A percentile compares a stretch with the other conserved stretches of the same genome.
Evolutionary conservation across 2,888 invertebrate genomes (phyloP).

Genomic region (Ecdyonurus torrentis): DNA sequence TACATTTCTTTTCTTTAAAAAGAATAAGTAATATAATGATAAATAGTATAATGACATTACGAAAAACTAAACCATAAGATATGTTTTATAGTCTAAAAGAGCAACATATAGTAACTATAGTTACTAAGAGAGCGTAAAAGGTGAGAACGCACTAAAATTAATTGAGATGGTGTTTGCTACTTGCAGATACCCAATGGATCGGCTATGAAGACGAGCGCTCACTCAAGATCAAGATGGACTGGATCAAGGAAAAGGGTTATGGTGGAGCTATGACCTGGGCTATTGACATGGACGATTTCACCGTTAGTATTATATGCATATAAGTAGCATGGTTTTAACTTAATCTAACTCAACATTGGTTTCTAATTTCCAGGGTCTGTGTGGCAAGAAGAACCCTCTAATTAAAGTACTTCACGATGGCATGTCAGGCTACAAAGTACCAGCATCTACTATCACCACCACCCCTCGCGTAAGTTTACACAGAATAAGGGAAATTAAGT

Average conservation of each 20-base stretch:
- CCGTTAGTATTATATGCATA: neutral
- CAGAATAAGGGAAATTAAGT: too few species aligned
- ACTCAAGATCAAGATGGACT: slow-evolving; percentile 79
- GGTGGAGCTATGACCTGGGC: slow-evolving; percentile 89
- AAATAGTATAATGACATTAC: too few species aligned
- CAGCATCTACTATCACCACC: slow-evolving; percentile 43
- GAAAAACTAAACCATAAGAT: too few species aligned
- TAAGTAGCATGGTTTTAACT: neutral
- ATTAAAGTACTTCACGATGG: slow-evolving; percentile 53
- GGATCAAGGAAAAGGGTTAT: slow-evolving; percentile 64
- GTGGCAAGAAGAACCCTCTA: slow-evolving; percentile 59
- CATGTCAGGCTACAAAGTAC: slow-evolving; percentile 48
- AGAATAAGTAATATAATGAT: too few species aligned
- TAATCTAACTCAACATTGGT: too few species aligned
- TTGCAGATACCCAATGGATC: slow-evolving; percentile 77
- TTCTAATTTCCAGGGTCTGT: slow-evolving; percentile 38
- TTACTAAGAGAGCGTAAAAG: neutral
- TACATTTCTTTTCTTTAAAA: too few species aligned
- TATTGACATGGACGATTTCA: slow-evolving; percentile 80
- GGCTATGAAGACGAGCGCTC: slow-evolving; percentile 73
- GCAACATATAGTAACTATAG: neutral
- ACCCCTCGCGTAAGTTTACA: slow-evolving; percentile 47
- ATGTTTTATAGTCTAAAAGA: neutral
- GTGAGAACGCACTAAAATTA: neutral
- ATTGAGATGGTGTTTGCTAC: slow-evolving; percentile 24